Evolutionary conservation across 2,888 invertebrate genomes (phyloP), one percentile per base, ranked within the genome.

Genomic region (Tiliacea aurago): DNA sequence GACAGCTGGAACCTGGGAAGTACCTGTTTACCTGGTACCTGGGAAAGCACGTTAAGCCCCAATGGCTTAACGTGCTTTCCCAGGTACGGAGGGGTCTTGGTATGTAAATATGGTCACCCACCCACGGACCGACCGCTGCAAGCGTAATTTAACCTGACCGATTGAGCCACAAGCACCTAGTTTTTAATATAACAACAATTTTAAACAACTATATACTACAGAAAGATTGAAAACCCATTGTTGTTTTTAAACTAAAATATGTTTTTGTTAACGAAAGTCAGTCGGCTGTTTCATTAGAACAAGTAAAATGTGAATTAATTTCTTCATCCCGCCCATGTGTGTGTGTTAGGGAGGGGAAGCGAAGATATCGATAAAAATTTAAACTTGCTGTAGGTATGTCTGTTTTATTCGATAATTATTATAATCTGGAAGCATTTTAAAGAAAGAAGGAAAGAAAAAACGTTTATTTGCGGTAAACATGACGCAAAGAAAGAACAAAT

Each of bases 231-330:
- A 56, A 67, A 58, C 37, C 13, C 15, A 23, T 23, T 73, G 33
- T 84, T 61, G 67, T 80, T 64, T 45, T 62, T 62, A 0, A 76
- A 72, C 49, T 69, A 67, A 74, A 77, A 33, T 61, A 47, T 61
- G 62, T 49, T 75, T 41, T 64, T 68, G 56, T 78, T 64, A 65
- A 74, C 75, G 64, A 69, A 79, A 87, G 62, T 70, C 75, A 76
- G 85, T 86, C 86, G 87, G 87, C 89, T 90, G 90, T 90, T 93
- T 92, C 92, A 92, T 93, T 93, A 93, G 86, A 90, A 89, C 86
- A 87, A 88, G 90, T 89, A 89, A 92, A 93, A 93, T 94, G 93
- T 92, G 91, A 94, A 94, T 94, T 94, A 93, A 94, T 94, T 94
- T 93, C 91, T 93, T 92, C 92, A 89, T 88, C 81, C 87, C 87